Evolutionary conservation across 2,888 invertebrate genomes (phyloP).

Genomic region (Agrotis puta): DNA sequence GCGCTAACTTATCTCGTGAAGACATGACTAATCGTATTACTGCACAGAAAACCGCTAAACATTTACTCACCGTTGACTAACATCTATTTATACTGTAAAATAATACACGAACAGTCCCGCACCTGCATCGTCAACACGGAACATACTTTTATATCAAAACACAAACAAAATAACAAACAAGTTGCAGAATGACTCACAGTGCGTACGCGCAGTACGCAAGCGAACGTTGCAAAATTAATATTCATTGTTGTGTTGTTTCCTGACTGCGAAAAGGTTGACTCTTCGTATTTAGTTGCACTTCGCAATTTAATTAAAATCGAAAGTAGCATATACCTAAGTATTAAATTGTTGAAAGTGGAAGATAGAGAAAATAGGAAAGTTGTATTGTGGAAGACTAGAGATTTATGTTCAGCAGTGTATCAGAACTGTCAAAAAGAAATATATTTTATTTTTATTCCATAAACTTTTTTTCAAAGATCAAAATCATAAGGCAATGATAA

Average conservation of each 20-base stretch:
- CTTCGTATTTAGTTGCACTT: slow-evolving; percentile 2
- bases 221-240: slow-evolving; percentile 23
- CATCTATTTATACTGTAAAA: slow-evolving; percentile 41
- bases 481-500: not conserved
- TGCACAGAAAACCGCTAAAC: slow-evolving; percentile 13
- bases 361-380: too few species aligned
- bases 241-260: slow-evolving; percentile 26
- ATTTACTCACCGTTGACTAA: slow-evolving; percentile 43
- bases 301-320: not conserved
- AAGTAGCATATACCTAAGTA: too few species aligned
- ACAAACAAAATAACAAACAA: slow-evolving; percentile 54
- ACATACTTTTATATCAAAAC: slow-evolving; percentile 49
- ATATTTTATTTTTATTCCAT: too few species aligned
- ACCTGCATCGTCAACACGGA: slow-evolving; percentile 47
- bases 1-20: not conserved
- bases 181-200: slow-evolving; percentile 41
- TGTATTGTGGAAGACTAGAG: too few species aligned
- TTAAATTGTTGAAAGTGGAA: too few species aligned
- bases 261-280: slow-evolving; percentile 11
- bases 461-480: too few species aligned
- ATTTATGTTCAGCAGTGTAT: too few species aligned
- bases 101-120: slow-evolving; percentile 28
- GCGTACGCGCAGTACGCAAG: slow-evolving; percentile 27
- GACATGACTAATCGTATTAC: slow-evolving; percentile 24
- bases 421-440: too few species aligned